Evolutionary conservation across 64 coral and sea anemone species (phyloP).

Genomic region (Dendrophyllia cribrosa): DNA sequence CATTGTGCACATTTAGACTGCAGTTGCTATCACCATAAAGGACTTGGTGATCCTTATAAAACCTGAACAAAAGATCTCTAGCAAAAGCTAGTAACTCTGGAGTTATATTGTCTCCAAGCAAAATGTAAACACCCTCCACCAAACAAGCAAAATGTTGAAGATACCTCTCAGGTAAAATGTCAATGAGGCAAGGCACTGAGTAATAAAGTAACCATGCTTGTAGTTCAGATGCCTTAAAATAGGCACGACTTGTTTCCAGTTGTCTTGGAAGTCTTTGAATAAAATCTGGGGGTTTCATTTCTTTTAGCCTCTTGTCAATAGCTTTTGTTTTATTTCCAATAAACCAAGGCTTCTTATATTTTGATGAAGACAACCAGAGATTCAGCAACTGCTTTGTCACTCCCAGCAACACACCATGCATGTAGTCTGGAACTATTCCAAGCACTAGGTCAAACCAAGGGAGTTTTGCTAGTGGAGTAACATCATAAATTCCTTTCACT

Average conservation of each 20-base stretch:
- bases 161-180: slow-evolving; percentile 27
- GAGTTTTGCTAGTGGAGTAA: slow-evolving; percentile 27
- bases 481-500: slow-evolving; percentile 45
- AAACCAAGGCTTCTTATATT: slow-evolving; percentile 52
- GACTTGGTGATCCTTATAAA: slow-evolving; percentile 42
- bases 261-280: slow-evolving; percentile 40
- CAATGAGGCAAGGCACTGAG: slow-evolving; percentile 43
- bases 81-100: slow-evolving; percentile 4
- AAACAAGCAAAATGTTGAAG: slow-evolving; percentile 52
- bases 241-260: slow-evolving; percentile 14
- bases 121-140: slow-evolving; percentile 25
- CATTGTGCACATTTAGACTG: slow-evolving; percentile 47
- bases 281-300: slow-evolving; percentile 49
- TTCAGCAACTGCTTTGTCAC: slow-evolving; percentile 55
- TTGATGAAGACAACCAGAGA: slow-evolving; percentile 30
- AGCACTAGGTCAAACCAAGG: slow-evolving; percentile 50
- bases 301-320: slow-evolving; percentile 32
- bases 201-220: slow-evolving; percentile 66
- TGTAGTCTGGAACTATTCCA: slow-evolving; percentile 64
- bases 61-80: background rate
- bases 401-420: slow-evolving; percentile 45
- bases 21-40: slow-evolving; percentile 39
- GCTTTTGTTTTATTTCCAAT: slow-evolving; percentile 36
- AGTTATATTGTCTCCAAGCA: slow-evolving; percentile 42
- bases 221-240: slow-evolving; percentile 63